A percentile compares a stretch with the other conserved stretches of the same genome.
phyloP scores from a whole-genome alignment of 1,140 invertebrate species.

The Drosophila tsacasi region DNA sequence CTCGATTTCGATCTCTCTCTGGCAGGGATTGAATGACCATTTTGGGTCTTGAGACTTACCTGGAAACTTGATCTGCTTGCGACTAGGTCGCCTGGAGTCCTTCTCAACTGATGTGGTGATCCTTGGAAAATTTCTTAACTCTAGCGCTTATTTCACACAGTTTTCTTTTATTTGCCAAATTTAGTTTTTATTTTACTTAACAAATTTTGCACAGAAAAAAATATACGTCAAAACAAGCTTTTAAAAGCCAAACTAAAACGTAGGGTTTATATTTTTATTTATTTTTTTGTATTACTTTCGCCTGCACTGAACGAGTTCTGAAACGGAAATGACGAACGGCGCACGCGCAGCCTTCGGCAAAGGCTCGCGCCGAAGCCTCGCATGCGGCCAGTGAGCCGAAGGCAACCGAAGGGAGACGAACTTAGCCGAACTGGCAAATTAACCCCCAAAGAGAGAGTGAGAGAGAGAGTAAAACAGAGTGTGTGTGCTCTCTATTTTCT shows the following conservation, averaged over 20 bases:
- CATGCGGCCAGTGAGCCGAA: neutral
- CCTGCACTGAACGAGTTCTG: slow-evolving; percentile 64
- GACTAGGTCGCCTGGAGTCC: slow-evolving; percentile 57
- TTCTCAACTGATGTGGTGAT: neutral
- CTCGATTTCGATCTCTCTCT: neutral
- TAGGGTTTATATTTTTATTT: neutral
- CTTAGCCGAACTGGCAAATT: slow-evolving; percentile 16
- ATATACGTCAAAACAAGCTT: slow-evolving; percentile 14
- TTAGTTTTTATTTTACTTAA: neutral
- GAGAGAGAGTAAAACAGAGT: neutral
- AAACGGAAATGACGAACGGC: slow-evolving; percentile 71
- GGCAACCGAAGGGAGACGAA: slow-evolving; percentile 1
- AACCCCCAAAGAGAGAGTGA: slow-evolving; percentile 7
- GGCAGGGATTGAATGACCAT: slow-evolving; percentile 30
- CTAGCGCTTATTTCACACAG: neutral
- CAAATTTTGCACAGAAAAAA: slow-evolving; percentile 33
- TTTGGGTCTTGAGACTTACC: slow-evolving; percentile 16
- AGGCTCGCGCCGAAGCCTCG: slow-evolving; percentile 12
- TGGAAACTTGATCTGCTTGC: slow-evolving; percentile 48
- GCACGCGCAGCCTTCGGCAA: slow-evolving; percentile 34
- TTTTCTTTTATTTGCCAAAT: neutral
- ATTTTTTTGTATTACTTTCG: slow-evolving; percentile 15
- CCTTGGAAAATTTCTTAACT: neutral
- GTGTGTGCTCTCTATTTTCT: neutral
- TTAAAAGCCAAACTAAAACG: slow-evolving; percentile 5